Conservation (phyloP, 2,113 vertebrate species). For the Sebastes schlegelii region DNA sequence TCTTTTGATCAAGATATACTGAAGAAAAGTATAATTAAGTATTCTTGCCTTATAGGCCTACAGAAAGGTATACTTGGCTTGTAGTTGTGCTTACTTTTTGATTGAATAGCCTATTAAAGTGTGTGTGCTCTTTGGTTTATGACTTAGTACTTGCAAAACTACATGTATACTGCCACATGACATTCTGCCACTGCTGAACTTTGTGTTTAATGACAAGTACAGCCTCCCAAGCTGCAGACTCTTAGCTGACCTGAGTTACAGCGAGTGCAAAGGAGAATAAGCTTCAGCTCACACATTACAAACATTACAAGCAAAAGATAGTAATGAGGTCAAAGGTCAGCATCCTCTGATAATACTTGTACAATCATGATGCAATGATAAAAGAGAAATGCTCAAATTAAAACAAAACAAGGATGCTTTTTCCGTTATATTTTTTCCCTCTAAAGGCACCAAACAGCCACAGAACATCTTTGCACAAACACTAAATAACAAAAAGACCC, state of each 20-base stretch:
- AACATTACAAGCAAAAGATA: background rate
- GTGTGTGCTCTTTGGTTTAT: too few species aligned
- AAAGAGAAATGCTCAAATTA: background rate
- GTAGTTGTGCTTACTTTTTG: too few species aligned
- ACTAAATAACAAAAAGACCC: background rate
- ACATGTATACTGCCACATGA: background rate
- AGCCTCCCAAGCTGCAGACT: too few species aligned
- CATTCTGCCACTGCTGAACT: background rate
- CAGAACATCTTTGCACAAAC: background rate
- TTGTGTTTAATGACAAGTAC: background rate
- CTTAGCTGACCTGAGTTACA: background rate
- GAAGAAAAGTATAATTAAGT: too few species aligned
- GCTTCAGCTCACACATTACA: background rate
- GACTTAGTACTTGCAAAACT: background rate
- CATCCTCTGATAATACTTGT: background rate
- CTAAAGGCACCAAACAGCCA: background rate
- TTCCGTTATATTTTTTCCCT: background rate
- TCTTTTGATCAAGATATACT: too few species aligned
- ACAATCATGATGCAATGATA: background rate
- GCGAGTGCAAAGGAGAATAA: background rate
- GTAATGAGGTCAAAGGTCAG: background rate
- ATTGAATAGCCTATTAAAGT: too few species aligned
- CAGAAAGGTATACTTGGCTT: too few species aligned
- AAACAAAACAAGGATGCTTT: background rate
- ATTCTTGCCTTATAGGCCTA: too few species aligned